phyloP scores from a whole-genome alignment of 2,797 vertebrate species.

The Pangasius sanitwongsei region DNA sequence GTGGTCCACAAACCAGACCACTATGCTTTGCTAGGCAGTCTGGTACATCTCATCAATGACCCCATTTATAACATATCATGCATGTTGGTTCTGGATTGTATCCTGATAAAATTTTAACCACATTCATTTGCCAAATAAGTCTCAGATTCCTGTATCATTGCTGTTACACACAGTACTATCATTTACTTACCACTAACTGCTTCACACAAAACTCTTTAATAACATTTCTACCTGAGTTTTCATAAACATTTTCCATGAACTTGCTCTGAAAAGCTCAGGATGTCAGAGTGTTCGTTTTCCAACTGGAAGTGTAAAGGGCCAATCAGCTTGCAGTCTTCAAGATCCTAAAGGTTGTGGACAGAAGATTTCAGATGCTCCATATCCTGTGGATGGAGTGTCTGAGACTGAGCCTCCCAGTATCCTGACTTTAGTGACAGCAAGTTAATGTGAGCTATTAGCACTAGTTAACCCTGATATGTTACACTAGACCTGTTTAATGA shows the following conservation, averaged over 20 bases:
- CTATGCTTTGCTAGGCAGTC: not conserved
- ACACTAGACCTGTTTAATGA: conserved; percentile 1
- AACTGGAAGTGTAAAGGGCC: not conserved
- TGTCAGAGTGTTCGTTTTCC: not conserved
- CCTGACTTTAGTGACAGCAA: not conserved
- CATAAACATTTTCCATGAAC: not conserved
- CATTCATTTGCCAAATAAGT: no score
- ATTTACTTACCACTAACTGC: no score
- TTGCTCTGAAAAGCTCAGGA: not conserved
- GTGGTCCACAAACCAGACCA: not conserved
- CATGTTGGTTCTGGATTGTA: not conserved
- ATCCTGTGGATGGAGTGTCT: not conserved
- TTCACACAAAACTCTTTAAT: not conserved
- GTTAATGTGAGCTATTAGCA: not conserved
- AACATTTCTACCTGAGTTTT: no score
- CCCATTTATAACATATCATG: conserved; percentile 28
- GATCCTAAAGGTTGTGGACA: not conserved
- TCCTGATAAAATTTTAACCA: no score
- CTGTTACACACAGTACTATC: no score
- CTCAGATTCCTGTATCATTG: no score
- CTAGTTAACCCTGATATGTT: not conserved
- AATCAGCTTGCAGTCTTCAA: not conserved
- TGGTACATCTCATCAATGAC: not conserved
- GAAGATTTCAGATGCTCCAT: not conserved
- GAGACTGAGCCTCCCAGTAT: not conserved